Evolutionary conservation across 2,888 invertebrate genomes (phyloP).

Genomic region (Xestoiulus laeticollis): DNA sequence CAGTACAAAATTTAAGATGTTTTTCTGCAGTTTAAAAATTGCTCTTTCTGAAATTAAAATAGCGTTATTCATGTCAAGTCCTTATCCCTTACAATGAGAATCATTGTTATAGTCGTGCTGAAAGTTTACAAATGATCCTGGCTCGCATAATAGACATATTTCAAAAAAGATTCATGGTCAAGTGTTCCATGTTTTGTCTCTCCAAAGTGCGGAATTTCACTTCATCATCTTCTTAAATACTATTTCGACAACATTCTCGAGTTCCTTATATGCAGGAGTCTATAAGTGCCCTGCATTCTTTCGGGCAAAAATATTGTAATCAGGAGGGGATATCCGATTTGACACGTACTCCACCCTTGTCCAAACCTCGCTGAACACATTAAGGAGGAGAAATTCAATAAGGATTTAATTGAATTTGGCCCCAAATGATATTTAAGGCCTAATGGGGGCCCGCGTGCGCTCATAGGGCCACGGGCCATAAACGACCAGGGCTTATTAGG

Average conservation of each 20-base stretch:
- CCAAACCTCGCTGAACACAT: not conserved
- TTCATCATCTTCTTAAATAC: not conserved
- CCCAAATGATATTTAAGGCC: slow-evolving; percentile 42
- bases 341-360: slow-evolving; percentile 15
- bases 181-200: too few relatives aligned
- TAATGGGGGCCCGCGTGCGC: not conserved
- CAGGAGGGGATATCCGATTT: not conserved
- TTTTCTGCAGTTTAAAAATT: too few relatives aligned
- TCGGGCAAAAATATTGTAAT: not conserved
- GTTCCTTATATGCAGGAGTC: not conserved
- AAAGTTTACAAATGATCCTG: too few relatives aligned
- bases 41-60: too few relatives aligned
- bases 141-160: too few relatives aligned
- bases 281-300: not conserved
- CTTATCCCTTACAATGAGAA: too few relatives aligned
- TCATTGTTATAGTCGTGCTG: too few relatives aligned
- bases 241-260: not conserved
- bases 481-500: slow-evolving; percentile 34
- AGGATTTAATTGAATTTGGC: slow-evolving; percentile 46
- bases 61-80: too few relatives aligned
- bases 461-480: slow-evolving; percentile 14
- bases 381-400: slow-evolving; percentile 45
- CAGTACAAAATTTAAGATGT: too few relatives aligned
- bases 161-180: too few relatives aligned
- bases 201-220: not conserved